Percentiles rank a stretch among this genome's conserved stretches.
Evolutionary conservation across 2,888 invertebrate genomes (phyloP).

Genomic region (Epinotia brunnichana): DNA sequence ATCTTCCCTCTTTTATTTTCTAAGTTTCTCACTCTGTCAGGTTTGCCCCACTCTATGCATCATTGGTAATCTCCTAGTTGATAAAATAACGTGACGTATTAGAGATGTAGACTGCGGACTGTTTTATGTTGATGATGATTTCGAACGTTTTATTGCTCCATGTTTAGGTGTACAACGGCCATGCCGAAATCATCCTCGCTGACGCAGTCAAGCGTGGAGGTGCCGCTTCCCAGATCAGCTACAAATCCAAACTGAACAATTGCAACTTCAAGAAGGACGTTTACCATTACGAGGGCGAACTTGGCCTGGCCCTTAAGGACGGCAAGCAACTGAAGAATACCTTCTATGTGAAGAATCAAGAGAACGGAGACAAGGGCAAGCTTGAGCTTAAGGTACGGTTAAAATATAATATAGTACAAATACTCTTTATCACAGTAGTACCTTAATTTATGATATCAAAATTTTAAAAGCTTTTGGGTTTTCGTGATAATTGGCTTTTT

Average conservation of each 20-base stretch:
- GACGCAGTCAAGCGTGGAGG: slow-evolving; percentile 72
- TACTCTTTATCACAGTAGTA: too few relatives aligned
- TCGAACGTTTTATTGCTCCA: neutral
- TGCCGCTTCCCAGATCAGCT: slow-evolving; percentile 64
- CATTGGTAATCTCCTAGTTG: too few relatives aligned
- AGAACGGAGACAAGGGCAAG: slow-evolving; percentile 64
- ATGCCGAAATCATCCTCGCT: slow-evolving; percentile 60
- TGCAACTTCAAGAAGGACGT: slow-evolving; percentile 61
- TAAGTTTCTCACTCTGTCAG: too few relatives aligned
- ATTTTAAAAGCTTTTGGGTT: too few relatives aligned
- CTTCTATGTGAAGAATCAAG: slow-evolving; percentile 62
- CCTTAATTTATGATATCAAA: too few relatives aligned
- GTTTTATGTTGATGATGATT: neutral
- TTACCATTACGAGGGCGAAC: slow-evolving; percentile 67
- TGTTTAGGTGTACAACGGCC: slow-evolving; percentile 64
- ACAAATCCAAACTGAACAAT: slow-evolving; percentile 66
- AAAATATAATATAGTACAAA: too few relatives aligned
- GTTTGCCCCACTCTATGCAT: too few relatives aligned
- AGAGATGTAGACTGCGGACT: too few relatives aligned
- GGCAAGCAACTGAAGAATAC: slow-evolving; percentile 66
- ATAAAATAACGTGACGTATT: too few relatives aligned
- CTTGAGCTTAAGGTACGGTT: slow-evolving; percentile 67
- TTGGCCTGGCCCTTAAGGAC: slow-evolving; percentile 67
- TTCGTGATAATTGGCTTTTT: too few relatives aligned
- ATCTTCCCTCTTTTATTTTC: too few relatives aligned